These are phyloP conservation scores for Drosophila mayri DNA, from an alignment of 1,140 invertebrate genomes.

Conservation along the genomic window DNA sequence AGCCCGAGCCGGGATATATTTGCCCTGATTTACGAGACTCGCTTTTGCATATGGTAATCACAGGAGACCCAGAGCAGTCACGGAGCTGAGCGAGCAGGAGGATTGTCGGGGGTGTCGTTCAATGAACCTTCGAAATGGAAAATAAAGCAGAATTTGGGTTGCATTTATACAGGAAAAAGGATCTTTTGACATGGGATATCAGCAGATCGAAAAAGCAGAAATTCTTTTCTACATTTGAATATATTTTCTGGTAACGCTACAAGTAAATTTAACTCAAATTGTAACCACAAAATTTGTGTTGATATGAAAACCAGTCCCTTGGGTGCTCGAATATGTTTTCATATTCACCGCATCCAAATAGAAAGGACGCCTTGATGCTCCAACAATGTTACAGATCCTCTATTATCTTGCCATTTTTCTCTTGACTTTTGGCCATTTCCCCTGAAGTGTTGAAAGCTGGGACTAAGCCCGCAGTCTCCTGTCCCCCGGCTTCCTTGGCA, in stretches of 20 bases:
- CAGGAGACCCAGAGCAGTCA: constrained; percentile 34
- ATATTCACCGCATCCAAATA: constrained; percentile 6
- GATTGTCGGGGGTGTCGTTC: constrained; percentile 33
- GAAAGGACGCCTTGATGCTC: not conserved
- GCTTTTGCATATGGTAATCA: constrained; percentile 84
- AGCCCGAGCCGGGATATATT: constrained; percentile 82
- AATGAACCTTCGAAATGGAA: constrained; percentile 60
- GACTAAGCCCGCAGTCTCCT: constrained; percentile 28
- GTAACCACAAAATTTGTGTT: not conserved
- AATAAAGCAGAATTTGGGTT: not conserved
- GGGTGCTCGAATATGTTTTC: not conserved
- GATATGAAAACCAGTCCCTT: no score
- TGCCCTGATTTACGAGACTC: constrained; percentile 84
- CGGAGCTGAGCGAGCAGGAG: not conserved
- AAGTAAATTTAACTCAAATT: not conserved
- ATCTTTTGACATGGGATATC: not conserved
- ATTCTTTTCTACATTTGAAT: not conserved
- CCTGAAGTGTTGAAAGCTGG: constrained; percentile 22
- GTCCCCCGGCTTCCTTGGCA: constrained; percentile 22
- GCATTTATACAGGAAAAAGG: not conserved
- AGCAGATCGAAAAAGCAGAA: not conserved
- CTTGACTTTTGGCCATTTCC: constrained; percentile 34
- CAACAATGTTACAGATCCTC: constrained; percentile 32
- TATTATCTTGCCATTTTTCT: constrained; percentile 43
- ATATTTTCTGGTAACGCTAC: not conserved